Percentiles rank a stretch among this genome's conserved stretches.
Evolutionary conservation across 2,113 vertebrate species (phyloP).

Genomic region (Eleginops maclovinus): DNA sequence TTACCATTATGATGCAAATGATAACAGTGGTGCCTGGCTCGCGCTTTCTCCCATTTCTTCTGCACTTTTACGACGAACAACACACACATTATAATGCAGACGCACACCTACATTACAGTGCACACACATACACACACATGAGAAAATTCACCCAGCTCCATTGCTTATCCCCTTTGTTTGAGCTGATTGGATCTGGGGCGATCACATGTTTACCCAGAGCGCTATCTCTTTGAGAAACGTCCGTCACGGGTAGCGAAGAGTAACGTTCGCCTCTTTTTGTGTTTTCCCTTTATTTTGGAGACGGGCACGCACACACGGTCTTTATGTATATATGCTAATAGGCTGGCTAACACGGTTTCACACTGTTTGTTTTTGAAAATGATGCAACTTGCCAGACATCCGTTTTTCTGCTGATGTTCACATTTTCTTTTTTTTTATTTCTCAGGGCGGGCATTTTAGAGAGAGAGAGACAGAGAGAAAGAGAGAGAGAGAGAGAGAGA

Average conservation of each 20-base stretch:
- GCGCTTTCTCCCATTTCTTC: constrained; percentile 45
- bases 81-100: constrained; percentile 48
- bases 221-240: constrained; percentile 81
- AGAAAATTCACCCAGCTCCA: constrained; percentile 65
- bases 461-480: constrained; percentile 38
- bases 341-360: constrained; percentile 81
- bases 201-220: constrained; percentile 83
- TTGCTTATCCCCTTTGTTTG: constrained; percentile 80
- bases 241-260: constrained; percentile 81
- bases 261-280: constrained; percentile 76
- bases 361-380: constrained; percentile 83
- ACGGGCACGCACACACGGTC: constrained; percentile 72
- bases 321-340: constrained; percentile 83
- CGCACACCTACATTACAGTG: constrained; percentile 68
- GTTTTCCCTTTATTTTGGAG: constrained; percentile 81
- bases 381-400: constrained; percentile 86
- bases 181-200: constrained; percentile 79
- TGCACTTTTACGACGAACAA: constrained; percentile 59
- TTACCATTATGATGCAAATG: constrained; percentile 84
- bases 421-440: constrained; percentile 66
- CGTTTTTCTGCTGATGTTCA: constrained; percentile 83
- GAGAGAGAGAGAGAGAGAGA: not conserved
- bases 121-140: constrained; percentile 34
- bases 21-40: constrained; percentile 73
- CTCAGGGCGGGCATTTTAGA: constrained; percentile 70